A percentile compares a stretch with the other conserved stretches of the same genome.
These are phyloP conservation scores for Chalcosyrphus nemorum DNA, from an alignment of 2,888 invertebrate species.

Conservation along the genomic window DNA sequence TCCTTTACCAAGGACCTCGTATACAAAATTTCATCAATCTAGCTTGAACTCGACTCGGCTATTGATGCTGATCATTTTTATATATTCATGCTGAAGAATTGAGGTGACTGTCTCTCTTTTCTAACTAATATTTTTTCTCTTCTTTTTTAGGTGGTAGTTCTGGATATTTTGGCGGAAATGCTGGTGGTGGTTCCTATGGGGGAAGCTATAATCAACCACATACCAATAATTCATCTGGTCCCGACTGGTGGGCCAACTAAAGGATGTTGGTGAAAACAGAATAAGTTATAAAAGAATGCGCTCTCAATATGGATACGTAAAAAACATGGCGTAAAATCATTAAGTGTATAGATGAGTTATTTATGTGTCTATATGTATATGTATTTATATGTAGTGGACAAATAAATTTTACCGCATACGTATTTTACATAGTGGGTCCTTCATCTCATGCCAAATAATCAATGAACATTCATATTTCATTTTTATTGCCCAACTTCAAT, in stretches of 20 bases:
- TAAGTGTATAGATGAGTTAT: conserved; percentile 40
- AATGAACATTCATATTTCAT: no score
- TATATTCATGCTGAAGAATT: no score
- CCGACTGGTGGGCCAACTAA: conserved; percentile 70
- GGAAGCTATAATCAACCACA: conserved; percentile 67
- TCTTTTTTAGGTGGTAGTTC: conserved; percentile 50
- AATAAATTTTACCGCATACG: no score
- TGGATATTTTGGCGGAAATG: conserved; percentile 28
- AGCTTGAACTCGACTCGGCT: no score
- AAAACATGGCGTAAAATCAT: conserved; percentile 28
- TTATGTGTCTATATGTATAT: conserved; percentile 31
- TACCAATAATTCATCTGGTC: conserved; percentile 59
- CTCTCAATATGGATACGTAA: conserved; percentile 42
- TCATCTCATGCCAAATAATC: no score
- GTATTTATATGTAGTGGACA: no score
- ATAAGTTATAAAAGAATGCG: conserved; percentile 43
- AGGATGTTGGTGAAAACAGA: conserved; percentile 9
- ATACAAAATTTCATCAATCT: no score
- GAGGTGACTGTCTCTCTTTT: background rate
- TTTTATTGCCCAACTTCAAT: no score
- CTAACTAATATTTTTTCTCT: background rate
- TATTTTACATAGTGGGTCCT: no score
- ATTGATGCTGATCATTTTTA: no score
- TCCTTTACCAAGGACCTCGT: no score
- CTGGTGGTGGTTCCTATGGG: conserved; percentile 63